Evolutionary conservation across 2,113 vertebrate genomes (phyloP), one percentile per base, ranked within the genome.

Genomic region (Pholis gunnellus): DNA sequence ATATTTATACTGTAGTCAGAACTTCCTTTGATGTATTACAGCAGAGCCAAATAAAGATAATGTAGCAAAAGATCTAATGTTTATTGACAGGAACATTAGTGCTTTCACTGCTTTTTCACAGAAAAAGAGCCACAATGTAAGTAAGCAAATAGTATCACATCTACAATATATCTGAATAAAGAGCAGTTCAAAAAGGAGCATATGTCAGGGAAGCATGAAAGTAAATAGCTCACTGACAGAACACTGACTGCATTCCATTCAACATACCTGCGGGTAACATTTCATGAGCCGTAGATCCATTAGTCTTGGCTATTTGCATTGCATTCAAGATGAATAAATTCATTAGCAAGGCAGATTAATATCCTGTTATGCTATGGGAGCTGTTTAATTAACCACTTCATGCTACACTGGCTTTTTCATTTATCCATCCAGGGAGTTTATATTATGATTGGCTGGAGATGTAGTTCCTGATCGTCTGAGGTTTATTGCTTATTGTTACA

Each of bases 371-470:
- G 73, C 89, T 75, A 87, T 76, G 73, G 81, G 83, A 90, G 91
- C 86, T 84, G 68, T 92, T 93, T 85, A 90, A 92, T 92, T 88
- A 90, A 89, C 87, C 82, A 88, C 79, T 87, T 88, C 87, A 91
- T 84, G 91, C 89, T 78, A 65, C 88, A 77, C 46, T 91, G 84
- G 25, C 34, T 91, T 91, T 84, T 79, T 67, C 84, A 90, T 88
- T 89, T 84, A 87, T 88, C 68, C 59, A 34, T 75, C 52, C 48
- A 27, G 52, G 38, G 40, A 81, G 69, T 68, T 79, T 65, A 66
- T 42, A 48, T 7, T 56, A 46, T 83, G 72, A 87, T 66, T 85
- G 80, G 61, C 60, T 79, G 78, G 67, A 66, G 50, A 83, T 81
- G 68, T 68, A 9, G 86, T 79, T 81, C 68, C 50, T 59, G 52